Base-by-base conservation (phyloP, 92 coral and sea anemone genomes). In the Porites divaricata region DNA sequence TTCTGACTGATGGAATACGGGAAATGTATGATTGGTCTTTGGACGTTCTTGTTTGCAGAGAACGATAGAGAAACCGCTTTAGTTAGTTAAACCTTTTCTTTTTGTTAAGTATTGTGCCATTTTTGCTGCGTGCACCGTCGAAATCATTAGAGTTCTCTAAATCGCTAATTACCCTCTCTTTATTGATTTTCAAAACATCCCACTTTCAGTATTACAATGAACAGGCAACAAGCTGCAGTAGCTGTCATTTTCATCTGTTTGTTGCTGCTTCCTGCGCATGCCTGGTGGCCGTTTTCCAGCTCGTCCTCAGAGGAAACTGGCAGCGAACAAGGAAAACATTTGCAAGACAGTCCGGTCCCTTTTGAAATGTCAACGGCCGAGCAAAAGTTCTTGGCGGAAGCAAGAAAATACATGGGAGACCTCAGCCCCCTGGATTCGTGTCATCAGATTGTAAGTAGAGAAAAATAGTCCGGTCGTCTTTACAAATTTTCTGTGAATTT, bases 351-450 rank as follows among this genome's bases (percentile, higher is more conserved):
- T 41, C 95, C 98, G 5, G 99, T 95, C 10, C 99, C 99, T 4
- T 97, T 97, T 58, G 99, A 97, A 83, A 97, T 97, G 99, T 92
- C 98, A 0, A 93, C 84, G 23, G 97, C 99, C 6, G 99, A 97
- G 82, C 97, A 97, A 65, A 91, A 79, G 66, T 97, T 97, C 70
- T 76, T 97, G 28, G 97, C 90, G 9, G 98, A 97, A 81, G 98
- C 99, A 1, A 89, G 81, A 68, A 91, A 95, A 58, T 97, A 94
- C 86, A 95, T 97, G 98, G 95, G 97, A 9, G 94, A 97, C 35
- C 84, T 97, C 83, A 81, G 91, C 9, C 96, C 99, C 5, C 76
- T 97, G 67, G 98, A 97, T 63, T 90, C 98, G 9, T 97, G 99
- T 57, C 99, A 97, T 70, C 99, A 97, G 74, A 90, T 97, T 45